phyloP scores from a whole-genome alignment of 2,113 vertebrate species.

The Alethe diademata region DNA sequence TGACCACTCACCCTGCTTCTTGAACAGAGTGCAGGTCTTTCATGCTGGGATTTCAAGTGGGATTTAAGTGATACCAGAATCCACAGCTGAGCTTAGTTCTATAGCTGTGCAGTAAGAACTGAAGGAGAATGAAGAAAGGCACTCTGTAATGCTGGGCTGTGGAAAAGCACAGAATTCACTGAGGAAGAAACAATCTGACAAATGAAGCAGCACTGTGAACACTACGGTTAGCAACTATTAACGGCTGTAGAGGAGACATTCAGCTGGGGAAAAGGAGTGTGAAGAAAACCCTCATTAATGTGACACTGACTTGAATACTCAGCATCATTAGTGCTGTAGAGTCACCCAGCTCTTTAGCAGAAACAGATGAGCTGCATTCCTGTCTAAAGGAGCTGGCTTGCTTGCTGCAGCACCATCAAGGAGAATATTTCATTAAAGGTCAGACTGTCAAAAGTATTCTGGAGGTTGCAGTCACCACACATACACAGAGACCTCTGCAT shows the following conservation, averaged over 20 bases:
- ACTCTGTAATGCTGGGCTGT: neutral
- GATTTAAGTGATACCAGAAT: neutral
- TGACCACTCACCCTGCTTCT: neutral
- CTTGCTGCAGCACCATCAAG: neutral
- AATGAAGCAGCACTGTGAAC: conserved; percentile 17
- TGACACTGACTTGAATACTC: conserved; percentile 5
- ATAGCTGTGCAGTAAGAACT: neutral
- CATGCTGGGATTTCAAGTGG: neutral
- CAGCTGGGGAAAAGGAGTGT: neutral
- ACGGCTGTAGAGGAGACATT: neutral
- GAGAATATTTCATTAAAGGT: neutral
- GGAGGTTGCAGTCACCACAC: neutral
- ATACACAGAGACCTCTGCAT: neutral
- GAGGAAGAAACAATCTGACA: conserved; percentile 30
- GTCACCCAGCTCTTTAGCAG: neutral
- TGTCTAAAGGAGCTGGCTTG: neutral
- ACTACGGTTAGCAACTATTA: conserved; percentile 2
- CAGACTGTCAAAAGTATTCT: neutral
- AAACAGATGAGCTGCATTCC: neutral
- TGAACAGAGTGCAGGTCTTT: neutral
- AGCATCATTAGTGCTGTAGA: neutral
- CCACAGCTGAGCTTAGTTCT: neutral
- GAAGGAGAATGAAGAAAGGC: neutral
- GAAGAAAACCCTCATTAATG: conserved; percentile 31
- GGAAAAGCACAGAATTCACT: neutral